Evolutionary conservation across 2,113 vertebrate genomes (phyloP).

Genomic region (Campylomormyrus numenius): DNA sequence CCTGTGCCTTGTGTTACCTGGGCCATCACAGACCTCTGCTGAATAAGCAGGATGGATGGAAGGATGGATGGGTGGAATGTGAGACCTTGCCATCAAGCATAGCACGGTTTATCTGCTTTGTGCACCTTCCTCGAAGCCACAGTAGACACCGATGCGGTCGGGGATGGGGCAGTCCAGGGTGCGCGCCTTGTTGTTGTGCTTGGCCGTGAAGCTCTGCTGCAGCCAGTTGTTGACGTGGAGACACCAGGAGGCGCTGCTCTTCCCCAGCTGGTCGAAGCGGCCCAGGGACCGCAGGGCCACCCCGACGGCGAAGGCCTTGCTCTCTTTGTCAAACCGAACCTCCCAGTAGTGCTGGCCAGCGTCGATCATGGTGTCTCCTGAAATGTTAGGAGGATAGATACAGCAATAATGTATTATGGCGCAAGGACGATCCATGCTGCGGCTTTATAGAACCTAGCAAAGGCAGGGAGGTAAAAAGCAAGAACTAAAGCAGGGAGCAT

Average conservation of each 20-base stretch:
- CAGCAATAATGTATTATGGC: neutral
- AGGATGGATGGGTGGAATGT: neutral
- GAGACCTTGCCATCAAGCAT: neutral
- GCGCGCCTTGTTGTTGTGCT: constrained; percentile 93
- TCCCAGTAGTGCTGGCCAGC: constrained; percentile 90
- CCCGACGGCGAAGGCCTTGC: constrained; percentile 83
- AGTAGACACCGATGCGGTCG: constrained; percentile 78
- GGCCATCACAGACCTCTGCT: neutral
- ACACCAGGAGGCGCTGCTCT: constrained; percentile 85
- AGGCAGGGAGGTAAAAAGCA: neutral
- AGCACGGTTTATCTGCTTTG: too few species aligned
- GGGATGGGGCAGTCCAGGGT: constrained; percentile 79
- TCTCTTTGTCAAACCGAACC: constrained; percentile 83
- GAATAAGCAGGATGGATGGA: neutral
- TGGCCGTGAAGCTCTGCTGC: constrained; percentile 91
- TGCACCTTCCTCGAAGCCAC: constrained; percentile 86
- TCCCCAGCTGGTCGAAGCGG: constrained; percentile 89
- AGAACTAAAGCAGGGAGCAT: neutral
- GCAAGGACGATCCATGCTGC: neutral
- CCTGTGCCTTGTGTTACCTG: neutral
- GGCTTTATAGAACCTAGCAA: neutral
- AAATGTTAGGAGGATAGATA: rapidly evolving
- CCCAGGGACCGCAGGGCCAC: constrained; percentile 81
- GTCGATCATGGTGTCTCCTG: constrained; percentile 82
- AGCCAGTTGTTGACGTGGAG: constrained; percentile 96